Base-by-base conservation (phyloP, 2,888 invertebrate species). In the Carterocephalus palaemon region DNA sequence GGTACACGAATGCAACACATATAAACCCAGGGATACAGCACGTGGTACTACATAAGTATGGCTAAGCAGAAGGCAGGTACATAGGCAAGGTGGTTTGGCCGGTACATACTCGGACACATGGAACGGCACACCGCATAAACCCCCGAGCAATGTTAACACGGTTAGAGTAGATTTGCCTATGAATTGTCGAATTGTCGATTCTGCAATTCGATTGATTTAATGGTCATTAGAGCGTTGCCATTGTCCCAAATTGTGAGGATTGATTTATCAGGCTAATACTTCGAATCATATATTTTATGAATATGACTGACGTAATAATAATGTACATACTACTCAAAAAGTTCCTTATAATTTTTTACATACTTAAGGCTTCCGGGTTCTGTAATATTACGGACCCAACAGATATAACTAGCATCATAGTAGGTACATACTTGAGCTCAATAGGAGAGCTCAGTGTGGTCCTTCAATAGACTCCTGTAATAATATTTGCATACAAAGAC, bases 131-230 rank as follows among this genome's bases (percentile, higher is more conserved):
- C 75, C 75, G 70, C 79, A 81, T 75, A 77, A 77, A 68, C 75
- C 76, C 68, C 57, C 60, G 60, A 75, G 70, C 74, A 68, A 69
- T 83, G 80, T 83, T 82, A 80, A 82, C 81, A 75, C 70, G 77
- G 75, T 79, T 75, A 75, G 62, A 70, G 59, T 73, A 78, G 80
- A 80, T 83, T 83, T 78, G 75, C 69, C 71, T 74, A 76, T 79
- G 81, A 83, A 83, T 81, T 76, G 77, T 73, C 66, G 81, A 83
- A 83, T 81, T 76, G 77, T 73, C 66, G 75, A 70, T 64, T 73
- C 69, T 63, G 61, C 67, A 68, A 67, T 72, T 69, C 66, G 60
- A 70, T 69, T 75, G 71, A 76, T 68, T 71, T 75, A 76, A 71
- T 66, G 65, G 63, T 66, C 63, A 64, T 58, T 60, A 59, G 59